A percentile compares a stretch with the other conserved stretches of the same genome.
phyloP scores from a whole-genome alignment of 1,140 invertebrate genomes.

The Ceratina calcarata region DNA sequence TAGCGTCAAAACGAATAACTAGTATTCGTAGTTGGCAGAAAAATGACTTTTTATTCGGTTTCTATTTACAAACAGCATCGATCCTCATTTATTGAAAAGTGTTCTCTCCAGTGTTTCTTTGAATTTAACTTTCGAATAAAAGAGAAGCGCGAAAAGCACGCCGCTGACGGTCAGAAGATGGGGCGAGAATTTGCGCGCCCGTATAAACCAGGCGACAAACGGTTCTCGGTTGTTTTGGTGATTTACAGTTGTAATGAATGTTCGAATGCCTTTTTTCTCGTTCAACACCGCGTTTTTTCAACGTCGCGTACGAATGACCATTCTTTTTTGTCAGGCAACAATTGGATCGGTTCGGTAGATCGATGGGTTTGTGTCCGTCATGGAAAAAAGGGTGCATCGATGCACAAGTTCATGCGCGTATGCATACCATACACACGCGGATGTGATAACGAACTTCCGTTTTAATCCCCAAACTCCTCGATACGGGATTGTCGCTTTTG shows the following conservation, averaged over 20 bases:
- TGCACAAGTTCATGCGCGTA: not conserved
- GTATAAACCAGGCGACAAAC: not conserved
- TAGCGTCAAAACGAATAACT: not conserved
- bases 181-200: not conserved
- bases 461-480: constrained; percentile 40
- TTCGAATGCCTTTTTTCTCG: not conserved
- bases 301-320: not conserved
- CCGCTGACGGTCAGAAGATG: not conserved
- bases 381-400: not conserved
- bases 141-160: too few relatives aligned
- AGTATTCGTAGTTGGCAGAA: constrained; percentile 28
- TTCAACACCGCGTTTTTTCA: not conserved
- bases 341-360: constrained; percentile 28
- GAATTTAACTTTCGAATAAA: not conserved
- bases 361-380: not conserved
- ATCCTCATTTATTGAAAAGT: constrained; percentile 9
- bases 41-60: not conserved
- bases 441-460: constrained; percentile 42
- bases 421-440: not conserved
- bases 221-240: not conserved
- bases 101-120: not conserved
- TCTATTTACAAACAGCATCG: not conserved
- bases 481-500: constrained; percentile 41
- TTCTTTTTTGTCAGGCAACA: constrained; percentile 1
- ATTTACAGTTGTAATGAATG: not conserved